Evolutionary conservation across 2,888 invertebrate genomes (phyloP), one percentile per base, ranked within the genome.

Genomic region (Patella caerulea): DNA sequence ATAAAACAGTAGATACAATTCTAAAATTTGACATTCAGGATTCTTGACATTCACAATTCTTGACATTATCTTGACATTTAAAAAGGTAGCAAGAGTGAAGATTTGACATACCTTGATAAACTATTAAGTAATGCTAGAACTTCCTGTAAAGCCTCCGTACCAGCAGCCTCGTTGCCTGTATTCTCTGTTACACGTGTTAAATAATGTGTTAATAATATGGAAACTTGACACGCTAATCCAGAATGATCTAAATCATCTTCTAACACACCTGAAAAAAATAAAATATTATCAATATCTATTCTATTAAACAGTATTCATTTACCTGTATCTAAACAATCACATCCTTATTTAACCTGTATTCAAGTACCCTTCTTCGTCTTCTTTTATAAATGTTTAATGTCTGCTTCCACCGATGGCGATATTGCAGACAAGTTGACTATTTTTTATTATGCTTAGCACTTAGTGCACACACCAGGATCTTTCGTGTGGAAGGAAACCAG

Each of bases 131-230:
- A 86, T 76, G 88, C 88, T 7, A 92, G 87, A 7, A 92, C 91
- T 76, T 92, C 92, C 79, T 91, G 91, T 74, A 92, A 83, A n/a
- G 91, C 91, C 77, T 92, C 91, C 15, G 89, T 90, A 2, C 89
- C 88, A 1, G 88, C 90, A 52, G 90, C 88, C 75, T 91, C 91
- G 81, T 91, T 90, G 15, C 90, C 89, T 59, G 85, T 87, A 19
- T 88, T 87, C 78, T 91, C 90, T 15, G 91, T 91, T n/a, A 92
- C 92, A 55, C 91, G 82, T 19, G 91, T 89, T 71, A 92, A 85
- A 82, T 92, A 91, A 83, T 92, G 91, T 52, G 91, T 91, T 53
- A 92, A 85, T 69, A 91, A 83, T 11, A 88, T 87, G 14, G 92
- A 91, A 71, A 92, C 91, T 82, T 92, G 92, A 24, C 90, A 81